Evolutionary conservation across 2,113 vertebrate species (phyloP), one percentile per base, ranked within the genome.

Genomic region (Oceanodroma tethys): DNA sequence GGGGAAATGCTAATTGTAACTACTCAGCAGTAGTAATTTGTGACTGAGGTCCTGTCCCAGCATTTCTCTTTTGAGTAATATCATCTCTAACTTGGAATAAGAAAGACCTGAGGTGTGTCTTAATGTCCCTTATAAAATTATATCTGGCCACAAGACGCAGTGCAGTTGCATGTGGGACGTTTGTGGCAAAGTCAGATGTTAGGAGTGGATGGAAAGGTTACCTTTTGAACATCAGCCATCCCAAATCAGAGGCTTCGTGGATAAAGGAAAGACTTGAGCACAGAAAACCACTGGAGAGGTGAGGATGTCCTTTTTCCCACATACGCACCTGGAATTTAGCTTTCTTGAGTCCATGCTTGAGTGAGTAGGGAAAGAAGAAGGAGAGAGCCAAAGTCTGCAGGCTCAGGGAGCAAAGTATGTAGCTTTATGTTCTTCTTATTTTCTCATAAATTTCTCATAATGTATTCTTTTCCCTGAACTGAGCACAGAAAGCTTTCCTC

Each of bases 141-240:
- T 40, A 8, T 23, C 19, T 25, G n/a, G 32, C n/a, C 38, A 47
- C 11, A 84, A 48, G 32, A 11, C 0, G 0, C 7, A n/a, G 23
- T 6, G 22, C 13, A n/a, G n/a, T 4, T 38, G 3, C 12, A 11
- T 2, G 11, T 9, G 26, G 50, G 23, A 21, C 0, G 0, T 40
- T 48, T 42, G 15, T 7, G 11, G 10, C 17, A 45, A 70, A 70
- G 34, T 21, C 0, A 3, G n/a, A 19, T 2, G 1, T 20, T 13
- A 53, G 22, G 2, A 45, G 14, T 25, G 38, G 26, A 30, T 3
- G 6, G 19, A 25, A 75, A 71, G 8, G 5, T 14, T 25, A 2
- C 6, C 2, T 52, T 83, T 38, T 18, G 17, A 73, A 13, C 9
- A 73, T 29, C 43, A 68, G 12, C 36, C 40, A 30, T 29, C 23